Evolutionary conservation across 2,797 vertebrate species (phyloP).

Genomic region (Coendou prehensilis): DNA sequence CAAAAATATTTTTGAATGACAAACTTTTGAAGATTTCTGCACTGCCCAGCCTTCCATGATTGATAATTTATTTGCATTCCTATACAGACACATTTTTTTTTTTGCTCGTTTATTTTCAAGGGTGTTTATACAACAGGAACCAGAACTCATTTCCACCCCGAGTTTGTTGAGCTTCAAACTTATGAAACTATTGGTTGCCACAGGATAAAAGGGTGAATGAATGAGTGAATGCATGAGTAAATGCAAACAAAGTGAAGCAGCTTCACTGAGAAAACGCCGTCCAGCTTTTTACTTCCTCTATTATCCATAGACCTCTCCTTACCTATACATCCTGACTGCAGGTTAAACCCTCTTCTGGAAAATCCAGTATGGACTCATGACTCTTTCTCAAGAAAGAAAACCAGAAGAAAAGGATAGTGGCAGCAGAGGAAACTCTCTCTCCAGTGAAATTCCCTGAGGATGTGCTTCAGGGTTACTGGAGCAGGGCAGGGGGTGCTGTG

Average conservation of each 20-base stretch:
- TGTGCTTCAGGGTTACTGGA: not conserved
- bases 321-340: not conserved
- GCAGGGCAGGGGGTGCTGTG: not conserved
- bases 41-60: not conserved
- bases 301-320: not conserved
- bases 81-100: not conserved
- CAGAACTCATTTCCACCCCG: not conserved
- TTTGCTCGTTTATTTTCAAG: not conserved
- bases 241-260: not conserved
- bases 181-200: not conserved
- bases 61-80: not conserved
- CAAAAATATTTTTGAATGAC: slow-evolving; percentile 1
- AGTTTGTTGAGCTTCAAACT: not conserved
- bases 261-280: not conserved
- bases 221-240: not conserved
- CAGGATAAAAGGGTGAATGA: not conserved
- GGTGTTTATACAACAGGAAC: not conserved
- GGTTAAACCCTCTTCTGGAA: not conserved
- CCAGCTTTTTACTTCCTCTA: not conserved
- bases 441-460: not conserved
- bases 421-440: not conserved
- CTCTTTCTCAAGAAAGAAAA: not conserved
- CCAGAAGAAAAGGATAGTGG: not conserved
- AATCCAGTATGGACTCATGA: not conserved
- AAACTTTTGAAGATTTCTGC: not conserved